Conservation (phyloP, 2,797 vertebrate genomes). For the Malurus leucopterus region DNA sequence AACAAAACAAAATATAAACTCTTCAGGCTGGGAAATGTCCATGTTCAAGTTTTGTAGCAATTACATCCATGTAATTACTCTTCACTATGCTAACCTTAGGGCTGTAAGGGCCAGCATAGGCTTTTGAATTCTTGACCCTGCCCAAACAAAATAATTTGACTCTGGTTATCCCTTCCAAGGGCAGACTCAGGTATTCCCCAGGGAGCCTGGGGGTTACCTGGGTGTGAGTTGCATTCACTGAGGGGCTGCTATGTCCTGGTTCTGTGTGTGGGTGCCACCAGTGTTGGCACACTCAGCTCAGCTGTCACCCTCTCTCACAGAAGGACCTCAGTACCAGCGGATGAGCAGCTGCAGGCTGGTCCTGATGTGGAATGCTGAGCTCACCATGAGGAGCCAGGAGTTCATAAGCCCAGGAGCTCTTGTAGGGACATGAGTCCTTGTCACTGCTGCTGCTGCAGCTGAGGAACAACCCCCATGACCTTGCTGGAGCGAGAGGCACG, state of each 20-base stretch:
- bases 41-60: background rate
- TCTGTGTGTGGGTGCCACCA: background rate
- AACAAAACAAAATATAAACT: background rate
- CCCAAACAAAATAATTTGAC: background rate
- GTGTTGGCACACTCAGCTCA: background rate
- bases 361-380: background rate
- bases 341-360: background rate
- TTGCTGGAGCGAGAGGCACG: background rate
- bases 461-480: background rate
- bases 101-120: background rate
- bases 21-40: background rate
- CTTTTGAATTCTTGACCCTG: background rate
- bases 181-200: background rate
- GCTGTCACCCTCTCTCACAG: background rate
- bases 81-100: background rate
- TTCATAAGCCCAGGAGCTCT: background rate
- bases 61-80: background rate
- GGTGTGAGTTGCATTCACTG: accelerated
- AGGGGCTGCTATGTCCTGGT: background rate
- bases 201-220: background rate
- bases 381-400: background rate
- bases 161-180: background rate
- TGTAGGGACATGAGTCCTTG: background rate
- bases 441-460: background rate
- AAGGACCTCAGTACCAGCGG: background rate